Percentiles rank a stretch among this genome's conserved stretches.
Conservation (phyloP, 2,797 vertebrate species). For the Phoeniculus purpureus region DNA sequence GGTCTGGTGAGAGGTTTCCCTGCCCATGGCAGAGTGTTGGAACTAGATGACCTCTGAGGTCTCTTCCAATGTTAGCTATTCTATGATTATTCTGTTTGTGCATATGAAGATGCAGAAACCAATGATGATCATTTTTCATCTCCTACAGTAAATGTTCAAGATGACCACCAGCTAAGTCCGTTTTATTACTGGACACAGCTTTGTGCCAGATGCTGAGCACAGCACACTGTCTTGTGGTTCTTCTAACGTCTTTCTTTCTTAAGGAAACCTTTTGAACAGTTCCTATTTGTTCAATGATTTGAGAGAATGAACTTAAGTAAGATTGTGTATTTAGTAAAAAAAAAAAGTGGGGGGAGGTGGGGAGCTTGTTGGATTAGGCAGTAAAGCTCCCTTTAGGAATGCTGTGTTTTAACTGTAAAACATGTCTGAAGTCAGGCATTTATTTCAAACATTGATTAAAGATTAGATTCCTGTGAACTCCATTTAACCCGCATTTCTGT, state of each 20-base stretch:
- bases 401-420: conserved; percentile 46
- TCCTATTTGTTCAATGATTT: neutral
- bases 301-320: conserved; percentile 8
- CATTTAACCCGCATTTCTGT: conserved; percentile 38
- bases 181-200: neutral
- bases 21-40: too few relatives aligned
- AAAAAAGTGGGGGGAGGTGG: neutral
- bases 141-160: neutral
- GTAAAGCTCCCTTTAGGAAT: conserved; percentile 58
- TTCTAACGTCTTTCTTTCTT: neutral
- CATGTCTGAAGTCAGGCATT: conserved; percentile 56
- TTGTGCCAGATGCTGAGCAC: neutral
- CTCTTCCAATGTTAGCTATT: too few relatives aligned
- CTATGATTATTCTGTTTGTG: neutral
- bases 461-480: conserved; percentile 60
- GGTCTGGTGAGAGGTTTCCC: too few relatives aligned
- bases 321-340: neutral
- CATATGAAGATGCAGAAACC: neutral
- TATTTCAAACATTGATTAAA: conserved; percentile 63
- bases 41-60: too few relatives aligned
- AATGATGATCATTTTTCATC: neutral
- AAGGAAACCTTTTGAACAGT: neutral
- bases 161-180: neutral
- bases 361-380: conserved; percentile 45
- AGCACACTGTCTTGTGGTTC: rapidly evolving